Evolutionary conservation across 1,140 invertebrate species (phyloP), one percentile per base, ranked within the genome.

Genomic region (Zaprionus taronus): DNA sequence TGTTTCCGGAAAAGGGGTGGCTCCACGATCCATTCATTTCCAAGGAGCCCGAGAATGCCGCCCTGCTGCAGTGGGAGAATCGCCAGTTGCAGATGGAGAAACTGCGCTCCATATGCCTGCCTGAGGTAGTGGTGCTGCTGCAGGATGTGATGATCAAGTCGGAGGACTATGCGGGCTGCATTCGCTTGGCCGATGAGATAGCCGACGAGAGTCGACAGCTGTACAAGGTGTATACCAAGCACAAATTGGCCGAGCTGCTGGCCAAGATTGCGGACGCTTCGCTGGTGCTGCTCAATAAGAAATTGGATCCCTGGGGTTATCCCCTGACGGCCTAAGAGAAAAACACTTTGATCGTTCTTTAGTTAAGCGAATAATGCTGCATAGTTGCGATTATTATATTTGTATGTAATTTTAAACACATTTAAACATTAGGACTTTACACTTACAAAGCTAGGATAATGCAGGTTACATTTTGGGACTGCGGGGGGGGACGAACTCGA

Each of bases 1-100:
- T 98, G 2, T 99, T 99, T 91, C 96, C 97, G 44, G 96, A 97
- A 79, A 96, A 96, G 49, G 97, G 97, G 31, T 99, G 98, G 98
- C 94, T 99, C 65, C 95, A 96, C 24, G 97, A 98, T 92, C 94
- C 95, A 6, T 94, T 93, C 69, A 81, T 83, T 14, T 9, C 74
- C 7, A 90, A 91, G 62, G 72, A 80, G 60, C 90, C 87, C 1
- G 80, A 75, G 22, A 79, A 91, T 26, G 79, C 80, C 6, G 57
- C 47, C 5, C 31, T 58, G 9, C 44, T 89, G 6, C 79, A 84
- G 7, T 93, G 92, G 91, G 77, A 91, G 31, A 67, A 92, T 58
- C 92, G 95, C 0, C 69, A 80, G 53, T 73, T 94, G 49, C 97
- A 98, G 90, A 93, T 98, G 93, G 94, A 95, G 38, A 94, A 95